Evolutionary conservation across 2,797 vertebrate species (phyloP).

Genomic region (Eptatretus atami): DNA sequence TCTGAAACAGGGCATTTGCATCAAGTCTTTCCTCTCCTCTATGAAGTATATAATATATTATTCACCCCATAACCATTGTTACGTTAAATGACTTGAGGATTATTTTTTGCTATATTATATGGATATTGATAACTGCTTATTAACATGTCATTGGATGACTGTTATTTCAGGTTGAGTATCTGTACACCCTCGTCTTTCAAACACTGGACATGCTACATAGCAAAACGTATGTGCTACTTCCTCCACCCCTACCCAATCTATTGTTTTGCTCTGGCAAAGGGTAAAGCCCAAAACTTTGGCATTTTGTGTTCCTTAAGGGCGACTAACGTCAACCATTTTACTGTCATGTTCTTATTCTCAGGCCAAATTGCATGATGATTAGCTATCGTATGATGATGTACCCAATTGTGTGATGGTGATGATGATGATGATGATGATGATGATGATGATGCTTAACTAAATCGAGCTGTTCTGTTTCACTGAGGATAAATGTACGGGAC

Average conservation of each 20-base stretch:
- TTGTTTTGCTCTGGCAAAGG: conserved; percentile 34
- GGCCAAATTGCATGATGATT: background rate
- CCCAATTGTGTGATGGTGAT: background rate
- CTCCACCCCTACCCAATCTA: too few relatives aligned
- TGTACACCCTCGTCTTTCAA: conserved; percentile 52
- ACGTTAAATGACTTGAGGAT: too few relatives aligned
- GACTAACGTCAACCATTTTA: too few relatives aligned
- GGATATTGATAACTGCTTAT: too few relatives aligned
- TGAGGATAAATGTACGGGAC: too few relatives aligned
- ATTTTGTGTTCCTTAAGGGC: background rate
- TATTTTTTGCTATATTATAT: too few relatives aligned
- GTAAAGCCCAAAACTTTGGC: conserved; percentile 16
- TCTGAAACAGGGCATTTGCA: background rate
- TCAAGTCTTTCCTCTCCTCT: conserved; percentile 1
- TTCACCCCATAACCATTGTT: too few relatives aligned
- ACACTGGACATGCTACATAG: conserved; percentile 20
- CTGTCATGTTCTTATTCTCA: accelerated
- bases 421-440: too few relatives aligned
- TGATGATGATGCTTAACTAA: too few relatives aligned
- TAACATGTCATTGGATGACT: background rate
- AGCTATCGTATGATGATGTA: background rate
- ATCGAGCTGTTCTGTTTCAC: too few relatives aligned
- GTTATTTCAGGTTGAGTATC: conserved; percentile 42
- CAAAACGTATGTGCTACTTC: too few relatives aligned
- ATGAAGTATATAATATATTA: too few relatives aligned